phyloP scores from a whole-genome alignment of 1,140 invertebrate species.

The Arctopsyche grandis region DNA sequence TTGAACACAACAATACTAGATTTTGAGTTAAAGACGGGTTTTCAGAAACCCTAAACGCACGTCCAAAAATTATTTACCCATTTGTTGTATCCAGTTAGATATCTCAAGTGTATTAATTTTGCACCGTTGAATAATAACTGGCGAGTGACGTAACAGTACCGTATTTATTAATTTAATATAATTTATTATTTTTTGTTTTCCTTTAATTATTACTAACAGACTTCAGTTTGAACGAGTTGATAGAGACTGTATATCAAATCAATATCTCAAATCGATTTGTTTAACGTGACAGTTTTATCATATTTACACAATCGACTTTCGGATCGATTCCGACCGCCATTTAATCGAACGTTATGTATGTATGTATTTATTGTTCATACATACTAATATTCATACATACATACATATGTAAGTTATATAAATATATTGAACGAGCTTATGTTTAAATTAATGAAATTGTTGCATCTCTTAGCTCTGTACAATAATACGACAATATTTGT shows the following conservation, averaged over 20 bases:
- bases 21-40: no score
- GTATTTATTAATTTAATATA: neutral
- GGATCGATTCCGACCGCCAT: conserved; percentile 11
- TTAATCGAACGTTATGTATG: neutral
- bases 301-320: conserved; percentile 40
- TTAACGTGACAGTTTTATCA: conserved; percentile 33
- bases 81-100: no score
- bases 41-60: no score
- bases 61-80: no score
- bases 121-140: conserved; percentile 1
- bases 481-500: no score
- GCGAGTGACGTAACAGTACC: neutral
- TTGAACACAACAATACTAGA: no score
- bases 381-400: neutral
- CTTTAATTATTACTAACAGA: neutral
- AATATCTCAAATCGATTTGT: conserved; percentile 36
- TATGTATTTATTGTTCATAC: neutral
- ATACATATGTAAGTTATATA: neutral
- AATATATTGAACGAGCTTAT: neutral
- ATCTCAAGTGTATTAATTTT: neutral
- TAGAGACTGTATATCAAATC: conserved; percentile 16
- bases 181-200: neutral
- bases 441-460: no score
- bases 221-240: neutral
- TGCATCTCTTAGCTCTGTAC: no score